Evolutionary conservation across 2,888 invertebrate species (phyloP).

Genomic region (Blera fallax): DNA sequence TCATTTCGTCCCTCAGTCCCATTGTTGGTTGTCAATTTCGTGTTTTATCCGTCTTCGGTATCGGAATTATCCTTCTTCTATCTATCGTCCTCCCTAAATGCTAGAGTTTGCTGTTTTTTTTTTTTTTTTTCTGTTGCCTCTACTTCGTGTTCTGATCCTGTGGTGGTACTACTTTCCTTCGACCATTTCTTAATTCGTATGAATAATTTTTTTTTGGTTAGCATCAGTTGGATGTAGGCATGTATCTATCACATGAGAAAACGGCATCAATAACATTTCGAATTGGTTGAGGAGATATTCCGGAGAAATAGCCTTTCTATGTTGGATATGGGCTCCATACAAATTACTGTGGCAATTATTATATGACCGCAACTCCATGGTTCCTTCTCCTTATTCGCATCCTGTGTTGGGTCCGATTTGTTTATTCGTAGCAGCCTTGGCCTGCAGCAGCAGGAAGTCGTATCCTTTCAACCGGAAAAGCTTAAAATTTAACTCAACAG

Average conservation of each 20-base stretch:
- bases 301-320: conserved; percentile 55
- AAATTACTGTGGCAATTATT: conserved; percentile 73
- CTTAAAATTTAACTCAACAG: conserved; percentile 65
- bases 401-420: conserved; percentile 32
- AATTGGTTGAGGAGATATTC: conserved; percentile 69
- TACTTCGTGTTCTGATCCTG: background rate
- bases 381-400: conserved; percentile 11
- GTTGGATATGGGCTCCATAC: conserved; percentile 62
- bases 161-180: conserved; percentile 3
- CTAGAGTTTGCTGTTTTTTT: conserved; percentile 33
- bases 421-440: conserved; percentile 44
- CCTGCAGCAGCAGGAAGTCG: conserved; percentile 69
- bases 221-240: conserved; percentile 20
- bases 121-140: background rate
- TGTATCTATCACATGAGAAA: conserved; percentile 29
- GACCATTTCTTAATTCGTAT: conserved; percentile 70
- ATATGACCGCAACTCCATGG: conserved; percentile 67
- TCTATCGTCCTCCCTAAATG: conserved; percentile 43
- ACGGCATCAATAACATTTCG: conserved; percentile 69
- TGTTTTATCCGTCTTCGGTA: conserved; percentile 71
- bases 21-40: conserved; percentile 73
- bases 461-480: conserved; percentile 69
- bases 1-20: conserved; percentile 71
- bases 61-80: conserved; percentile 67
- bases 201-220: conserved; percentile 69